Base-by-base conservation (phyloP, 1,140 invertebrate species). In the Musca vetustissima region DNA sequence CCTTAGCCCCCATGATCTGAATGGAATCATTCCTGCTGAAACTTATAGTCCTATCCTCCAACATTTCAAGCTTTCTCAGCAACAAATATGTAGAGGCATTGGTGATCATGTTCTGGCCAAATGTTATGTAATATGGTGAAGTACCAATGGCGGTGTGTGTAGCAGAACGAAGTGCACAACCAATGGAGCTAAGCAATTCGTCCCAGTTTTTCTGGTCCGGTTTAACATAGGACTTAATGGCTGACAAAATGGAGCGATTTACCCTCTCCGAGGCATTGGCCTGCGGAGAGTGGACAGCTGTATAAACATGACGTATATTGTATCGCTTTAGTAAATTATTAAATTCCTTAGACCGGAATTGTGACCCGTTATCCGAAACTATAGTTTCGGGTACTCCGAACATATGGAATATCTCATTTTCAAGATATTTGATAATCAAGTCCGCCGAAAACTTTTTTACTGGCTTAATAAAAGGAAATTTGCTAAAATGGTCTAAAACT, bases 381-480 rank as follows among this genome's bases (percentile, higher is more conserved):
- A 71, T 43, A 7, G n/a, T 59, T n/a, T 71, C 70, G 1, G 48
- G 68, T 21, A 59, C 64, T 22, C 55, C 64, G 61, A 59, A 69
- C 4, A 24, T 43, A 61, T 22, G 4, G 21, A 71, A 64, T 7
- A 67, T 57, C 28, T 24, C 9, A 7, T 57, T 15, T 22, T 49
- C 43, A 8, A 66, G 21, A 25, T 66, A 66, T 50, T 67, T 59
- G 11, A 28, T 8, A 21, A 65, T 47, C 17, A 22, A 13, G 19
- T 65, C 61, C 4, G 43, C 43, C 4, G 32, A 36, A 6, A 65
- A 65, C 17, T 65, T 65, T 19, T 47, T 65, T 9, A 65, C 61
- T 4, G 61, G 14, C 14, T 65, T 65, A n/a, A 65, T 43, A 11
- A 36, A 65, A 4, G 8, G 32, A 43, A 47, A 36, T 21, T 55